Conservation (phyloP, 2,888 invertebrate genomes). For the Drosophila bunnanda region DNA sequence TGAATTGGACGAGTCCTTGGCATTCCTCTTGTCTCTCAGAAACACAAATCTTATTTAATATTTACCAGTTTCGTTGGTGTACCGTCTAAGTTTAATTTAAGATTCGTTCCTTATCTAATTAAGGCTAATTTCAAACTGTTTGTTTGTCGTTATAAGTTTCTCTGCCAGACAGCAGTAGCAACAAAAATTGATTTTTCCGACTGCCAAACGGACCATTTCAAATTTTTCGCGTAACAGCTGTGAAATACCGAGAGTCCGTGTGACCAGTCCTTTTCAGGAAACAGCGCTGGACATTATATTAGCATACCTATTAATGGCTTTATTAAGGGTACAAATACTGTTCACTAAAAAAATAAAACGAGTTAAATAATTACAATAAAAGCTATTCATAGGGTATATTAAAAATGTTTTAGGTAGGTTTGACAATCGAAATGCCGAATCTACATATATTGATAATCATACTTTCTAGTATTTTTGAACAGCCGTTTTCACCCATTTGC, state of each 20-base stretch:
- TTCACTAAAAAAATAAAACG: too few species aligned
- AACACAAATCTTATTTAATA: neutral
- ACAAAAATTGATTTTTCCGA: constrained; percentile 46
- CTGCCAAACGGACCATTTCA: constrained; percentile 1
- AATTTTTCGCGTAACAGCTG: constrained; percentile 5
- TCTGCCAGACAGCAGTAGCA: constrained; percentile 28
- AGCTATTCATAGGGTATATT: too few species aligned
- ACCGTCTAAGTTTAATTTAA: constrained; percentile 42
- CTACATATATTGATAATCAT: too few species aligned
- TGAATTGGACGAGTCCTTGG: constrained; percentile 23
- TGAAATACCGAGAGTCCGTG: neutral
- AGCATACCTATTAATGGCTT: too few species aligned
- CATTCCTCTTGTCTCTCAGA: neutral
- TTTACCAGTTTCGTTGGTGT: constrained; percentile 30
- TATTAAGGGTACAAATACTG: too few species aligned
- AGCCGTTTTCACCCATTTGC: too few species aligned
- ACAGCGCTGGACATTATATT: neutral
- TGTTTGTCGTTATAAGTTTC: constrained; percentile 70
- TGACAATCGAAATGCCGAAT: too few species aligned
- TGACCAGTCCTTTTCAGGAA: neutral
- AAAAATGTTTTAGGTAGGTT: too few species aligned
- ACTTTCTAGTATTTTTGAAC: too few species aligned
- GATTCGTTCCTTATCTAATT: constrained; percentile 56
- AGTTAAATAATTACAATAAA: too few species aligned
- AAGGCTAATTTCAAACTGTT: constrained; percentile 69